These are phyloP conservation scores for Pomacea canaliculata DNA, from an alignment of 2,888 invertebrate species.

Conservation along the genomic window DNA sequence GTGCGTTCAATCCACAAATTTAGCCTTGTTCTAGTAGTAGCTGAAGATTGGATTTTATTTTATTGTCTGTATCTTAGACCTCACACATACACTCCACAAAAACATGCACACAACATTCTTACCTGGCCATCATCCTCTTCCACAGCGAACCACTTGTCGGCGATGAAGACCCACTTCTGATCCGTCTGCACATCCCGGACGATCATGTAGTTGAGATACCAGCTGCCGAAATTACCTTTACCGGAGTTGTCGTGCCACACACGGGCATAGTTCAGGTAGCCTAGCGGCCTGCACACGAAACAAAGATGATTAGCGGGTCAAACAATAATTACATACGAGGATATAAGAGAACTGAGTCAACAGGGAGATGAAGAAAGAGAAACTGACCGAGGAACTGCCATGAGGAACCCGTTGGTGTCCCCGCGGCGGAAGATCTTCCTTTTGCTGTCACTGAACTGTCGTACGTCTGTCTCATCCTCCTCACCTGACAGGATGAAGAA, in stretches of 20 bases:
- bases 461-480: slow-evolving; percentile 69
- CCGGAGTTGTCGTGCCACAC: slow-evolving; percentile 74
- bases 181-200: slow-evolving; percentile 72
- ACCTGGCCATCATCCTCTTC: slow-evolving; percentile 73
- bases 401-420: slow-evolving; percentile 68
- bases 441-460: slow-evolving; percentile 67
- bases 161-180: slow-evolving; percentile 70
- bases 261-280: slow-evolving; percentile 69
- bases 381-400: slow-evolving; percentile 67
- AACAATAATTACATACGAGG: background rate
- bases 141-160: slow-evolving; percentile 71
- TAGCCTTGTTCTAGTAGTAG: no score
- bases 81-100: no score
- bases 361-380: no score
- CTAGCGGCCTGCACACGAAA: slow-evolving; percentile 67
- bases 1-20: no score
- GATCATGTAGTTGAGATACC: slow-evolving; percentile 71
- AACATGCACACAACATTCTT: slow-evolving; percentile 7
- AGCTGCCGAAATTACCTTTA: slow-evolving; percentile 69
- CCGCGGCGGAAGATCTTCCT: slow-evolving; percentile 69
- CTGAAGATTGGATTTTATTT: no score
- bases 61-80: no score
- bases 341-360: background rate
- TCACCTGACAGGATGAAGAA: slow-evolving; percentile 71
- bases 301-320: background rate